Percentiles rank a stretch among this genome's conserved stretches.
These are phyloP conservation scores for Eurytoma adleriae DNA, from an alignment of 2,888 invertebrate species.

Conservation along the genomic window DNA sequence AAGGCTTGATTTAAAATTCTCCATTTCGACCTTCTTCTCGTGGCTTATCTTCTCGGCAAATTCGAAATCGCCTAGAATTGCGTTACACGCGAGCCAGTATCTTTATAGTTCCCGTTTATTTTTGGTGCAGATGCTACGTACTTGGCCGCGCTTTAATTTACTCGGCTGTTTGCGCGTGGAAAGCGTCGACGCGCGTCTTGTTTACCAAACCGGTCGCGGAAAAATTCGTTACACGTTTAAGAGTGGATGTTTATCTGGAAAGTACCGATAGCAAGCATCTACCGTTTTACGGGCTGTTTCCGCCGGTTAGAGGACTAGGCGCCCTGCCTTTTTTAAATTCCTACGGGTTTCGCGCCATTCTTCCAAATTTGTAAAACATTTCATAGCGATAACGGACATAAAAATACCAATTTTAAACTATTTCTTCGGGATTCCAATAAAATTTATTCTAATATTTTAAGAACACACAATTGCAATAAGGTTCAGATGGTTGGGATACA, in stretches of 20 bases:
- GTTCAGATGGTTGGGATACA: conserved; percentile 38
- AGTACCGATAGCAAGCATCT: neutral
- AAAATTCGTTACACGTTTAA: conserved; percentile 32
- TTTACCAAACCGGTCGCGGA: conserved; percentile 16
- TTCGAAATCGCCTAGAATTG: too few species aligned
- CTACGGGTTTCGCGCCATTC: too few species aligned
- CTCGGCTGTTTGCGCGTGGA: conserved; percentile 34
- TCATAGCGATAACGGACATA: too few species aligned
- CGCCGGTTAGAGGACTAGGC: neutral
- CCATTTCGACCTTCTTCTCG: too few species aligned
- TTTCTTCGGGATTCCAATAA: too few species aligned
- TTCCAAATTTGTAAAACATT: too few species aligned
- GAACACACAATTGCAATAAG: conserved; percentile 37
- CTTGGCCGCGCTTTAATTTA: conserved; percentile 41
- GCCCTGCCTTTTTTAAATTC: too few species aligned
- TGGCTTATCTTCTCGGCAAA: too few species aligned
- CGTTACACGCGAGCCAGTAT: too few species aligned
- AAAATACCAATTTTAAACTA: too few species aligned
- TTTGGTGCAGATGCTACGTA: conserved; percentile 11
- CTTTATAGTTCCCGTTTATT: conserved; percentile 23
- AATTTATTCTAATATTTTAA: conserved; percentile 15
- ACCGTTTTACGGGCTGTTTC: conserved; percentile 22
- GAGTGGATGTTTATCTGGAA: conserved; percentile 13
- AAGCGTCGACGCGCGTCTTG: conserved; percentile 22
- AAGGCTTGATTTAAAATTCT: too few species aligned